Base-by-base conservation (phyloP, 2,797 vertebrate genomes). In the Eurystomus glaucurus region DNA sequence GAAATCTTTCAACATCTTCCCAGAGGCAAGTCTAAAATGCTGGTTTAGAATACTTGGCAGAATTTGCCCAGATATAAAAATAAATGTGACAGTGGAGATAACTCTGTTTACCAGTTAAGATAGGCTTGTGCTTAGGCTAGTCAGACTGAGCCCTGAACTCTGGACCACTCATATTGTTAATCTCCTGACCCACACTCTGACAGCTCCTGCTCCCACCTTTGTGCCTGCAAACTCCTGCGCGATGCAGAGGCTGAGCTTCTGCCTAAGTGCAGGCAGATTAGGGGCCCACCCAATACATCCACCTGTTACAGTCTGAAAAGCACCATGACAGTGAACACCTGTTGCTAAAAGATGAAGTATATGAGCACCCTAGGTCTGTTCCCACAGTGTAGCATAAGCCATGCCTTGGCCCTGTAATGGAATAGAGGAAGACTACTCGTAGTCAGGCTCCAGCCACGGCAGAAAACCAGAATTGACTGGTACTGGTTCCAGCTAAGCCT, bases 1-100 rank as follows among this genome's bases (percentile, higher is more conserved):
- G 95, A 96, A 97, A 94, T 83, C 85, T 94, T 95, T 91, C 93
- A 77, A 70, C 74, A 11, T 93, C 85, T 96, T 94, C 93, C 94
- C 92, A 96, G 93, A 92, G 91, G 96, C 94, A 92, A 97, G 33
- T 87, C 79, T 91, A 86, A 94, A 96, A 90, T 66, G 80, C 31
- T 85, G 31, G 85, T 76, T 96, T 89, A 93, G 66, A 95, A 86
- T 62, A 70, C 88, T 76, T 72, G 74, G 62, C 80, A 92, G 90
- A 86, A 87, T 90, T 92, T 92, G n/a, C 62, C 90, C 43, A 89
- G 92, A 85, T 66, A 74, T 95, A 96, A 95, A 96, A 95, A 88
- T 72, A 65, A 89, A 92, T 52, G 84, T 87, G 84, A 89, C 91
- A 91, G 88, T 26, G 15, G 51, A 89, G 62, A 43, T 74, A 93